Base-by-base conservation (phyloP, 2,113 vertebrate species). In the Anseranas semipalmata region DNA sequence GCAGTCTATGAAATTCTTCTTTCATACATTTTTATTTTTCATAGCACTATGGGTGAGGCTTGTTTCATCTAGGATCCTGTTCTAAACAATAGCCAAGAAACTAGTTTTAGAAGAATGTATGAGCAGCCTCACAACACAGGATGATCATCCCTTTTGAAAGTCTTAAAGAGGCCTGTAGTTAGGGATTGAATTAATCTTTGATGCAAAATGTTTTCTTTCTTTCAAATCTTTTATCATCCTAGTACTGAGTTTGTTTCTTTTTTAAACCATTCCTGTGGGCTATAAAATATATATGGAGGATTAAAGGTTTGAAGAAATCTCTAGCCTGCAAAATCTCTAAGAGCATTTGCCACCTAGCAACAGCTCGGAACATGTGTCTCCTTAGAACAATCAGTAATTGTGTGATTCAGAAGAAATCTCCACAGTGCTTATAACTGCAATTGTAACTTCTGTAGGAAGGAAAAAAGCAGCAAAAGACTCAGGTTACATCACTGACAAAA, bases 321-420 rank as follows among this genome's bases (percentile, higher is more conserved):
- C 72, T 85, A 86, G 87, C 78, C 82, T 93, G 87, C 67, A 95
- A 95, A 96, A 96, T 93, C 95, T 95, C 96, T 96, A 95, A 96
- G 89, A 97, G 87, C 87, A 97, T 96, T 97, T 96, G 92, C 93
- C 95, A 97, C 97, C 95, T 96, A 97, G 95, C 96, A 97, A 96
- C 95, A 90, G 96, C 85, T 65, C 68, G 70, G 89, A 94, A 94
- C n/a, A 4, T 91, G 82, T 24, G 17, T 94, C 78, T 97, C 89
- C 85, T 96, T 90, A 15, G 14, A 96, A 97, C 96, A 97, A 95
- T 97, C 87, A 94, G 82, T 90, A 88, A 97, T 95, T 97, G 97
- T 96, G 73, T 88, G 87, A 96, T 90, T 95, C 95, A 96, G 89
- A 94, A 93, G 89, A 97, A 97, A 91, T 39, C 95, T 91, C 92